These are phyloP conservation scores for Calliphora vicina DNA, from an alignment of 1,140 invertebrate species.

Conservation along the genomic window DNA sequence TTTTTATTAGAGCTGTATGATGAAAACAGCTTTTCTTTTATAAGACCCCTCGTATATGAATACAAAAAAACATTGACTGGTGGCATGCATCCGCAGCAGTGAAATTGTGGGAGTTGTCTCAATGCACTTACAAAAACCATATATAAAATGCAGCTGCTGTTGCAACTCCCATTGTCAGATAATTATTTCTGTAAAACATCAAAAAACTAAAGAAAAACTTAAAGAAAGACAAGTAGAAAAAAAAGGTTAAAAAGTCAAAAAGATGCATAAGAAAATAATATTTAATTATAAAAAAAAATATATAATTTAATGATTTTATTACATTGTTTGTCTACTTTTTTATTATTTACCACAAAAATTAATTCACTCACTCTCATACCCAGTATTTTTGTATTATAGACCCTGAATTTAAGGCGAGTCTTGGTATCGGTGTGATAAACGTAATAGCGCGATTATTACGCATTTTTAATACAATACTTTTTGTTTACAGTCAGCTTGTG, in stretches of 20 bases:
- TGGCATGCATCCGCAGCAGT: neutral
- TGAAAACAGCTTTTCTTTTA: too few species aligned
- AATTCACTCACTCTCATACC: too few species aligned
- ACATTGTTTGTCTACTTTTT: neutral
- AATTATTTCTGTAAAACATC: too few species aligned
- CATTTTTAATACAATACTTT: too few species aligned
- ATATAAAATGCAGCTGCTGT: neutral
- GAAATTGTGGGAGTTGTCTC: constrained; percentile 3
- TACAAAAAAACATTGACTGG: too few species aligned
- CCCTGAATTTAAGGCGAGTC: neutral
- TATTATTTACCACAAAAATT: neutral
- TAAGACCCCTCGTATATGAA: too few species aligned
- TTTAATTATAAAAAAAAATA: neutral
- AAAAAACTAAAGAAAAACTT: too few species aligned
- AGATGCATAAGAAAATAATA: neutral
- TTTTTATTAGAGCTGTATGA: too few species aligned
- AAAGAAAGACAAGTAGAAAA: neutral
- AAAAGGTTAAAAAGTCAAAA: constrained; percentile 13
- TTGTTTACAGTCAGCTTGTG: too few species aligned
- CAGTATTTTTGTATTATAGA: neutral
- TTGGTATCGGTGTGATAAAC: neutral
- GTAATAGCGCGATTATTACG: neutral
- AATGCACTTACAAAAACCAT: neutral
- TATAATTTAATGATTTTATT: neutral
- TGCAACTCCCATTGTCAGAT: neutral